phyloP scores from a whole-genome alignment of 2,888 invertebrate species.

The Glomeris marginata region DNA sequence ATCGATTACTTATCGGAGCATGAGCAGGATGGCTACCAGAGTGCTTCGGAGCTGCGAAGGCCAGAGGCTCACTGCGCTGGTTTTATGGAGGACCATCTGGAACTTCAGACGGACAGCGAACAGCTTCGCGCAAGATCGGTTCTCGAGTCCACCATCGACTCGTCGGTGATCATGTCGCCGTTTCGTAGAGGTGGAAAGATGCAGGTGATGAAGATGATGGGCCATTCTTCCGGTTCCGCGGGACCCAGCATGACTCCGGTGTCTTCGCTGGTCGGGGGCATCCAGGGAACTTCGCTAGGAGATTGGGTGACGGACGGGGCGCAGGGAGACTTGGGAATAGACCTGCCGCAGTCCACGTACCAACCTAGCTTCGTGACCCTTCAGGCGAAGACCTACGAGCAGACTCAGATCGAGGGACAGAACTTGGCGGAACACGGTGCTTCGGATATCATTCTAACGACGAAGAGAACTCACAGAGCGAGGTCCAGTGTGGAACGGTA shows the following conservation, averaged over 20 bases:
- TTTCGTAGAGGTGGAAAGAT: neutral
- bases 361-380: constrained; percentile 2
- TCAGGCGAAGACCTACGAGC: constrained; percentile 8
- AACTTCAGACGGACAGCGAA: constrained; percentile 7
- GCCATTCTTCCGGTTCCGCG: neutral
- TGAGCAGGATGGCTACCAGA: constrained; percentile 12
- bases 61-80: constrained; percentile 9
- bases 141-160: constrained; percentile 13
- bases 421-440: neutral
- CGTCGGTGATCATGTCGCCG: constrained; percentile 7
- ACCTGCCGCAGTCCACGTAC: constrained; percentile 7
- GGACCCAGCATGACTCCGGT: neutral
- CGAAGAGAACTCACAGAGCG: too few species aligned
- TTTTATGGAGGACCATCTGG: constrained; percentile 16
- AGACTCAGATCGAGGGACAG: constrained; percentile 11
- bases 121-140: constrained; percentile 1
- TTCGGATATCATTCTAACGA: neutral
- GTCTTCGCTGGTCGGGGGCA: too few species aligned
- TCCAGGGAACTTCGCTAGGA: too few species aligned
- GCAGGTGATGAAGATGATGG: too few species aligned
- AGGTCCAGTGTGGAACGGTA: neutral
- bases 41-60: constrained; percentile 7
- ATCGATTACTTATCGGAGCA: constrained; percentile 15
- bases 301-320: too few species aligned
- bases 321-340: constrained; percentile 4